Percentiles rank a stretch among this genome's conserved stretches.
These are phyloP conservation scores for Meteorus sp. DNA, from an alignment of 1,140 invertebrate species.

Conservation along the genomic window DNA sequence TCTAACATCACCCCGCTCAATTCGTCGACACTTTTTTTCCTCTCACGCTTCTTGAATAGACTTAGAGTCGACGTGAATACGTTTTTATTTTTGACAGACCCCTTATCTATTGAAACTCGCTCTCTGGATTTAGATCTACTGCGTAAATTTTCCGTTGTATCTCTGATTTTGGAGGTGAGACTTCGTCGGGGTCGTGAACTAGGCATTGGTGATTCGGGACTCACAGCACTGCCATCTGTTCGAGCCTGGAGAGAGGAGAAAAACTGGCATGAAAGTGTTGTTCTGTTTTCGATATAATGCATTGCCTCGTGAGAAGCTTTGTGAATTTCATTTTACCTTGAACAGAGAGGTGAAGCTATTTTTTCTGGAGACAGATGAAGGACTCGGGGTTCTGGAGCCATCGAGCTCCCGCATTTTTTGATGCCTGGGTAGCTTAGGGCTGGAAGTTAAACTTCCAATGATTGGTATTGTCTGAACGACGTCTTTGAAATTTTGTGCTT, in stretches of 20 bases:
- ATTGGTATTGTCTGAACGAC: conserved; percentile 44
- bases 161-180: conserved; percentile 51
- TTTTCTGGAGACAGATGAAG: conserved; percentile 69
- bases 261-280: neutral
- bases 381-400: conserved; percentile 61
- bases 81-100: conserved; percentile 55
- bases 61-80: conserved; percentile 58
- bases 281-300: no score
- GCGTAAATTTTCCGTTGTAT: conserved; percentile 52
- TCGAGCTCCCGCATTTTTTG: conserved; percentile 55
- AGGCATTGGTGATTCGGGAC: conserved; percentile 69
- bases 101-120: conserved; percentile 39
- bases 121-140: conserved; percentile 51
- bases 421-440: conserved; percentile 49
- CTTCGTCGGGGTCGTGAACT: conserved; percentile 47
- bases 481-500: conserved; percentile 47
- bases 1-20: conserved; percentile 30
- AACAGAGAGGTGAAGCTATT: conserved; percentile 80
- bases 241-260: conserved; percentile 34
- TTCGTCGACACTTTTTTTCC: conserved; percentile 53
- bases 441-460: conserved; percentile 36
- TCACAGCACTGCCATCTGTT: conserved; percentile 54
- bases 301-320: neutral
- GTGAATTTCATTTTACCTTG: conserved; percentile 63
- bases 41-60: conserved; percentile 58